Conservation (phyloP, 2,113 vertebrate species). For the Capreolus pygargus region DNA sequence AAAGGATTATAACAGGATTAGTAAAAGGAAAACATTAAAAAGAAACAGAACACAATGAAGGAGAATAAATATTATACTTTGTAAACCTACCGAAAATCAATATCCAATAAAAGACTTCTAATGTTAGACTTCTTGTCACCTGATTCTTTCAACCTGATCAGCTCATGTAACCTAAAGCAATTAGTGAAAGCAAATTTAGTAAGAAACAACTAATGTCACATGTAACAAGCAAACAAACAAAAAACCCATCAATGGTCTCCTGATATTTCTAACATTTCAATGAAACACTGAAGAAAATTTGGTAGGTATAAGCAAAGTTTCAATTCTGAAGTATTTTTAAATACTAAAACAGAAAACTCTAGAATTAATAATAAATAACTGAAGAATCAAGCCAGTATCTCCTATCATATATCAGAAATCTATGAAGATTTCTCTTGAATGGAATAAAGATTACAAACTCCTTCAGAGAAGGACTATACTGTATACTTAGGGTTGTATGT, state of each 20-base stretch:
- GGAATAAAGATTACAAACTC: neutral
- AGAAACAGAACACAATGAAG: slow-evolving; percentile 21
- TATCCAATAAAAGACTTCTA: slow-evolving; percentile 94
- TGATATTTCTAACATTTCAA: slow-evolving; percentile 5
- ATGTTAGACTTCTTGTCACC: slow-evolving; percentile 75
- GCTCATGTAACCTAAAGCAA: slow-evolving; percentile 91
- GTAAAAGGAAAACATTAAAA: slow-evolving; percentile 11
- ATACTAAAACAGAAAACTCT: neutral
- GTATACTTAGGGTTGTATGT: too few relatives aligned
- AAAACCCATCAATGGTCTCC: neutral
- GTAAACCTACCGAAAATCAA: slow-evolving; percentile 92
- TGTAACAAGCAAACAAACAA: slow-evolving; percentile 52
- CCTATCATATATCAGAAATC: neutral
- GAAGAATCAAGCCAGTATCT: neutral
- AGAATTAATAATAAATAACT: slow-evolving; percentile 19
- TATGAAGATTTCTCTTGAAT: neutral
- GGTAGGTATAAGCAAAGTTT: neutral
- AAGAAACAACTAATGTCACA: slow-evolving; percentile 37
- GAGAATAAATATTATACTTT: neutral
- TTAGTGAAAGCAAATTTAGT: slow-evolving; percentile 70
- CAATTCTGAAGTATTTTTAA: slow-evolving; percentile 29
- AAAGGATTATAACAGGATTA: neutral
- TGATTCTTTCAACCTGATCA: slow-evolving; percentile 86
- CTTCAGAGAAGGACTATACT: neutral
- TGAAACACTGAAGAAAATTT: slow-evolving; percentile 15